Evolutionary conservation across 2,113 vertebrate species (phyloP).

Genomic region (Cyanocitta stelleri): DNA sequence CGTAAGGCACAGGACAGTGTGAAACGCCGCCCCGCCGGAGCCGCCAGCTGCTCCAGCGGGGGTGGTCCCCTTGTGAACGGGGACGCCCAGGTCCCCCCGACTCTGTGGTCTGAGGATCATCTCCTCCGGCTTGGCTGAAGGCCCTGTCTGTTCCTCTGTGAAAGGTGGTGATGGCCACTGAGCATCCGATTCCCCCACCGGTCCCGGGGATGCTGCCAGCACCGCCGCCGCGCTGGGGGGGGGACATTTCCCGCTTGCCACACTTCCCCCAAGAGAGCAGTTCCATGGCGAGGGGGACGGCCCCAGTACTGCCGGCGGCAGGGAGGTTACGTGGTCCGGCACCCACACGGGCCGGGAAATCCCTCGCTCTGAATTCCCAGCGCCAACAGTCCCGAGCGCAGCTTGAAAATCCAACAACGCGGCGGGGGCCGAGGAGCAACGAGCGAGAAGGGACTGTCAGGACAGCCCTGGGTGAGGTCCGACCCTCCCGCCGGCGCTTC

Average conservation of each 20-base stretch:
- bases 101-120: not conserved
- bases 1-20: conserved; percentile 49
- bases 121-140: not conserved
- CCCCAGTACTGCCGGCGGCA: not conserved
- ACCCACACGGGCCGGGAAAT: not conserved
- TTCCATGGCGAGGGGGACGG: not conserved
- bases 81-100: not conserved
- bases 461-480: not conserved
- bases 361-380: not conserved
- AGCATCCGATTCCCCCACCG: not conserved
- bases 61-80: not conserved
- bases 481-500: not conserved
- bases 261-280: not conserved
- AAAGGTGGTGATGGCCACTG: not conserved
- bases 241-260: not conserved
- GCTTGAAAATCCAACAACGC: not conserved
- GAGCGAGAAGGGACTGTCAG: not conserved
- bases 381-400: not conserved
- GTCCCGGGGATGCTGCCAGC: not conserved
- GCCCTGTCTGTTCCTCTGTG: not conserved
- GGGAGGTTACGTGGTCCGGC: not conserved
- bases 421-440: not conserved
- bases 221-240: not conserved
- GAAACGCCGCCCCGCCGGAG: not conserved
- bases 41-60: not conserved